Evolutionary conservation across 2,888 invertebrate species (phyloP).

Genomic region (Amiota communis): DNA sequence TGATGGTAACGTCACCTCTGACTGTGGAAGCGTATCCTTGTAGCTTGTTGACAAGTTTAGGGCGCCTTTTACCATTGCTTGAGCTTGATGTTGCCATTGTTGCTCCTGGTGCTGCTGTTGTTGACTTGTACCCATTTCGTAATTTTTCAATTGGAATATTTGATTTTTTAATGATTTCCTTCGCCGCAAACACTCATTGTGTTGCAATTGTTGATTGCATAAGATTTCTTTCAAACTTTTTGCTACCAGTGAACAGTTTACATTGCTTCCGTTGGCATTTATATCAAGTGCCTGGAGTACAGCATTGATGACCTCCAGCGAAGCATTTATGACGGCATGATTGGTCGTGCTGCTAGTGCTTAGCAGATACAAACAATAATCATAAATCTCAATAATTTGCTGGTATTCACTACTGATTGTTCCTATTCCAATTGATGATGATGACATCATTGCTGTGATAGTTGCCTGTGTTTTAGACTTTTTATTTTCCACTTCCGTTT

Average conservation of each 20-base stretch:
- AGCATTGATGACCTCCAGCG: conserved; percentile 80
- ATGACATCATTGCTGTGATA: conserved; percentile 13
- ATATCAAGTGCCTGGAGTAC: conserved; percentile 68
- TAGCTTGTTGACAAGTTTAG: conserved; percentile 20
- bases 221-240: conserved; percentile 67
- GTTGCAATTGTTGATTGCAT: conserved; percentile 70
- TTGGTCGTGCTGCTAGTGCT: conserved; percentile 80
- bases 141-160: conserved; percentile 73
- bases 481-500: conserved; percentile 11
- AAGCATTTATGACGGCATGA: conserved; percentile 91
- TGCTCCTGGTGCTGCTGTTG: conserved; percentile 35
- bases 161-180: conserved; percentile 74
- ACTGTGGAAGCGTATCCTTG: conserved; percentile 5
- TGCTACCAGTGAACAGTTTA: conserved; percentile 37
- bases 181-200: conserved; percentile 72
- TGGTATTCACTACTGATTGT: conserved; percentile 54
- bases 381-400: conserved; percentile 80
- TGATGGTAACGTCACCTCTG: conserved; percentile 18
- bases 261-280: conserved; percentile 35
- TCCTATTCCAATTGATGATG: conserved; percentile 38
- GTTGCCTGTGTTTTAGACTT: conserved; percentile 29
- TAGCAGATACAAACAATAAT: conserved; percentile 82
- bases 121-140: conserved; percentile 63
- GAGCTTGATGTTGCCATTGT: conserved; percentile 30
- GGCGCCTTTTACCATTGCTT: not conserved